phyloP scores from a whole-genome alignment of 2,113 vertebrate genomes.

The Equus quagga region DNA sequence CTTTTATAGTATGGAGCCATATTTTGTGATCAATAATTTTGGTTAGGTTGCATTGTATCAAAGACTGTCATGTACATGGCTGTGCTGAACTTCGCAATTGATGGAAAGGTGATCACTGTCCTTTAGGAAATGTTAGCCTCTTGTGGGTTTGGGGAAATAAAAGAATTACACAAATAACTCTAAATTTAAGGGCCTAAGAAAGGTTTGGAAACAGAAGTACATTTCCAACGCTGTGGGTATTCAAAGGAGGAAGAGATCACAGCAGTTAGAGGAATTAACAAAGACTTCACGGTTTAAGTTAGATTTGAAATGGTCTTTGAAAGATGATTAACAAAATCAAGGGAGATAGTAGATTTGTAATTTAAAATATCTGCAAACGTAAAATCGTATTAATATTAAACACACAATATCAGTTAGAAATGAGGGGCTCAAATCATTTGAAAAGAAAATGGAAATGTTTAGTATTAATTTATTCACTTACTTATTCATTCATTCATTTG shows the following conservation, averaged over 20 bases:
- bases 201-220: background rate
- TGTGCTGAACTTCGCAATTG: background rate
- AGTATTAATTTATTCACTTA: background rate
- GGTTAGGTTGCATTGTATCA: background rate
- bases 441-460: background rate
- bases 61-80: background rate
- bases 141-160: background rate
- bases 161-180: background rate
- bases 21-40: slow-evolving; percentile 14
- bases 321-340: background rate
- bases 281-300: background rate
- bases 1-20: background rate
- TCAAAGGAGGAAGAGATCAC: background rate
- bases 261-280: background rate
- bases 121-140: slow-evolving; percentile 9
- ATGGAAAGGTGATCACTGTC: background rate
- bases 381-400: slow-evolving; percentile 9
- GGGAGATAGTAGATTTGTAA: background rate
- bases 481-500: background rate
- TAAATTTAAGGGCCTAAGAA: background rate
- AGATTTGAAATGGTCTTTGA: slow-evolving; percentile 13
- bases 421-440: background rate
- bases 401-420: background rate
- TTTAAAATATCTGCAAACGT: background rate
- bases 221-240: background rate